Percentiles rank a stretch among this genome's conserved stretches.
Evolutionary conservation across 2,888 invertebrate genomes (phyloP).

Genomic region (Xanthorhoe spadicearia): DNA sequence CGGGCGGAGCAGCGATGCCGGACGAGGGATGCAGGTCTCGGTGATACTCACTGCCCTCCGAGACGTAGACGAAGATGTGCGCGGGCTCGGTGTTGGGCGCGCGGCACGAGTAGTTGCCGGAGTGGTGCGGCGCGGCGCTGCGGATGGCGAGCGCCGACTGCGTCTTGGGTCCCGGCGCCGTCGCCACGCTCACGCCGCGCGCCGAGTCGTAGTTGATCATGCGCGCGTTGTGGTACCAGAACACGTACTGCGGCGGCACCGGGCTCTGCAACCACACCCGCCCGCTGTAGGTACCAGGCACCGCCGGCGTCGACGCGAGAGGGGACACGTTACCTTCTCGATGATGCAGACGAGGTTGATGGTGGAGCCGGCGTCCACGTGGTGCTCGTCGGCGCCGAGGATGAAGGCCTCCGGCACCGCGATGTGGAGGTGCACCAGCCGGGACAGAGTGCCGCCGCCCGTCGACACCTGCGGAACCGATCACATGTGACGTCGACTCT

Average conservation of each 20-base stretch:
- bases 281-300: too few relatives aligned
- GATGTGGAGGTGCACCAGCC: conserved; percentile 94
- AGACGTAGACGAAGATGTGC: conserved; percentile 95
- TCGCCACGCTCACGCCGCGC: conserved; percentile 92
- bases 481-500: not conserved
- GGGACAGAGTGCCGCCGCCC: conserved; percentile 92
- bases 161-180: conserved; percentile 93
- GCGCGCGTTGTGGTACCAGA: conserved; percentile 97
- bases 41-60: conserved; percentile 88
- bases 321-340: conserved; percentile 88
- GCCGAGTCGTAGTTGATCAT: conserved; percentile 97
- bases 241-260: conserved; percentile 96
- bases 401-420: conserved; percentile 96
- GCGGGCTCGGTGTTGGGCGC: conserved; percentile 96
- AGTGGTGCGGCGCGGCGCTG: conserved; percentile 92
- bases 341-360: conserved; percentile 96
- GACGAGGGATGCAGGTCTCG: not conserved
- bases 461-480: conserved; percentile 90
- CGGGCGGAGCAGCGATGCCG: not conserved
- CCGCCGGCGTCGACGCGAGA: conserved; percentile 6
- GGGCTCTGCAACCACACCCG: conserved; percentile 89
- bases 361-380: conserved; percentile 95
- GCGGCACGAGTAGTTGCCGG: conserved; percentile 96
- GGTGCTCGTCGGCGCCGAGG: conserved; percentile 93
- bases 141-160: conserved; percentile 94